Base-by-base conservation (phyloP, 2,797 vertebrate species). In the Pseudochromis fuscus region DNA sequence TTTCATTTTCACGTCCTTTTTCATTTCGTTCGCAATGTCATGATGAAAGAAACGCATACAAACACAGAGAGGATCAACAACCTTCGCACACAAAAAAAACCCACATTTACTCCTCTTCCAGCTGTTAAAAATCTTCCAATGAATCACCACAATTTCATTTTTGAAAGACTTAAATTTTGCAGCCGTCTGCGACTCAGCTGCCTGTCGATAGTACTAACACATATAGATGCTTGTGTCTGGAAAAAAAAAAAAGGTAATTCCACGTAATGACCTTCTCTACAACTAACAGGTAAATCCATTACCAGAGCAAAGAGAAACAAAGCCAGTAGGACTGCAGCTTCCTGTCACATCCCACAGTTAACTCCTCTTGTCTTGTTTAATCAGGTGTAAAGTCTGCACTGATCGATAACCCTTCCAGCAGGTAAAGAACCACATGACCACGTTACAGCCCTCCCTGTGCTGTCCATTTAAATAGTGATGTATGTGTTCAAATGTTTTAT, bases 291-390 rank as follows among this genome's bases (percentile, higher is more conserved):
- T 67, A 72, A 86, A 86, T 82, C 86, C 83, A 80, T 89, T 90
- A 81, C 33, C 44, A 27, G 67, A 63, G 55, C 67, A 63, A 64
- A 65, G 61, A 71, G 57, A 68, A 64, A 64, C 50, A 79, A 57
- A 81, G 66, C 50, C 33, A 8, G 57, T n/a, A 16, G 28, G 46
- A 48, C 61, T 56, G 65, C 57, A 50, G 74, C 53, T 82, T 73
- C 73, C 68, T 70, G 75, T 75, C 85, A 72, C 65, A 19, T 79
- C 56, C 60, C 62, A 15, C 31, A 77, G 46, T 78, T 79, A 82
- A 83, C 67, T 67, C 71, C 46, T 75, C 85, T 68, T 89, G 86
- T 92, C 87, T 88, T 66, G 78, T 89, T 88, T 85, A 87, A 91
- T 92, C 89, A 84, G 77, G 81, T 79, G 77, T 68, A 63, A 60